Conservation (phyloP, 2,888 invertebrate genomes). For the Heterodera filipjevi region DNA sequence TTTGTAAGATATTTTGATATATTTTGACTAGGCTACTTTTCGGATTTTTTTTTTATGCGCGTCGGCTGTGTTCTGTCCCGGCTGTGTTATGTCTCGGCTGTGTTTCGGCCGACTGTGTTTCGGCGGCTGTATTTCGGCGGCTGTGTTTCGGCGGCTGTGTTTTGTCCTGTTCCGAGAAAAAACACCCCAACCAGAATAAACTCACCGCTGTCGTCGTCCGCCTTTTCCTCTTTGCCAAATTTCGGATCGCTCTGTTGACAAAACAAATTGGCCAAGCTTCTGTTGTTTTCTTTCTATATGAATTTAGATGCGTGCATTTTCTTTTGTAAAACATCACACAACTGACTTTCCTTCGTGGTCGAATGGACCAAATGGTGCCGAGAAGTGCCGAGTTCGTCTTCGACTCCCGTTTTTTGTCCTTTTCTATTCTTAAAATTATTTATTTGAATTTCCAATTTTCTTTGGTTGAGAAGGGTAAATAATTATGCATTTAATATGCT, state of each 20-base stretch:
- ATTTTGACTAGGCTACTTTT: too few relatives aligned
- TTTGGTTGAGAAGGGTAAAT: too few relatives aligned
- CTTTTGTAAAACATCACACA: neutral
- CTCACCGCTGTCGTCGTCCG: neutral
- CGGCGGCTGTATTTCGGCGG: too few relatives aligned
- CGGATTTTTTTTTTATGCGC: too few relatives aligned
- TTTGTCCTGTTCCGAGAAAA: too few relatives aligned
- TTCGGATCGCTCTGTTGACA: neutral
- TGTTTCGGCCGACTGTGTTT: too few relatives aligned
- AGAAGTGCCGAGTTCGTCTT: constrained; percentile 32
- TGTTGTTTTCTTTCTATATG: constrained; percentile 17
- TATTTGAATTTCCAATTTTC: neutral
- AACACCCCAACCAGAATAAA: neutral
- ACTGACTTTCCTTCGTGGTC: constrained; percentile 28
- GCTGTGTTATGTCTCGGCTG: too few relatives aligned
- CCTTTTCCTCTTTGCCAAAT: neutral
- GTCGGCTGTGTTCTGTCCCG: too few relatives aligned
- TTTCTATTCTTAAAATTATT: constrained; percentile 16
- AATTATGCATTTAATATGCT: too few relatives aligned
- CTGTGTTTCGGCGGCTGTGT: too few relatives aligned
- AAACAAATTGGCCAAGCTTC: constrained; percentile 26
- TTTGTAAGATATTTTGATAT: too few relatives aligned
- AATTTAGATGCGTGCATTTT: neutral
- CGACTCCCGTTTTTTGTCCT: constrained; percentile 33
- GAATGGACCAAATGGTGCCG: constrained; percentile 34